phyloP scores from a whole-genome alignment of 2,113 vertebrate species.

The Lagopus muta region DNA sequence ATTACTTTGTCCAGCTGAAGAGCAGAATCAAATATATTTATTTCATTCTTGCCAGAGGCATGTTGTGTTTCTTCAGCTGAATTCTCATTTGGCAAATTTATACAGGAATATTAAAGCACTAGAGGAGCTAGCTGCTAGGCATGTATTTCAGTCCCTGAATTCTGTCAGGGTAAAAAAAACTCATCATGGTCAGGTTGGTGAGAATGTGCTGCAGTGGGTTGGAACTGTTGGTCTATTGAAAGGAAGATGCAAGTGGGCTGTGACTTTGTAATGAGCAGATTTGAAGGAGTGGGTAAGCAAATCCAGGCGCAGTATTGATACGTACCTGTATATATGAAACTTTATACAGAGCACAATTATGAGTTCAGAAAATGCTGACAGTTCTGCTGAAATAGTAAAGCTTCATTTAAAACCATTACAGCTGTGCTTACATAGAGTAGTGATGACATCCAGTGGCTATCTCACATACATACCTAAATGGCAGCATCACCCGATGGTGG shows the following conservation, averaged over 20 bases:
- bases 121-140: background rate
- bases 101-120: background rate
- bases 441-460: conserved; percentile 22
- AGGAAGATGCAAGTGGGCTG: background rate
- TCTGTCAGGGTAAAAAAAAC: background rate
- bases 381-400: background rate
- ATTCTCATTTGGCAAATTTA: conserved; percentile 10
- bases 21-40: background rate
- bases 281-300: background rate
- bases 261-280: background rate
- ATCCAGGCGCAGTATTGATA: background rate
- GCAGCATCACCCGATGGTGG: background rate
- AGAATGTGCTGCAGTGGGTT: background rate
- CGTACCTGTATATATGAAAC: background rate
- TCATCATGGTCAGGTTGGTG: background rate
- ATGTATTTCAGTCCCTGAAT: background rate
- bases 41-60: background rate
- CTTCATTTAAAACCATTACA: background rate
- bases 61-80: conserved; percentile 15
- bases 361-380: background rate
- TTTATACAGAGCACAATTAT: background rate
- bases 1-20: conserved; percentile 10
- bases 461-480: background rate
- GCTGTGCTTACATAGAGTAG: background rate
- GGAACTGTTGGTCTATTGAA: background rate